These are phyloP conservation scores for Struthio camelus DNA, from an alignment of 2,113 vertebrate species.

Conservation along the genomic window DNA sequence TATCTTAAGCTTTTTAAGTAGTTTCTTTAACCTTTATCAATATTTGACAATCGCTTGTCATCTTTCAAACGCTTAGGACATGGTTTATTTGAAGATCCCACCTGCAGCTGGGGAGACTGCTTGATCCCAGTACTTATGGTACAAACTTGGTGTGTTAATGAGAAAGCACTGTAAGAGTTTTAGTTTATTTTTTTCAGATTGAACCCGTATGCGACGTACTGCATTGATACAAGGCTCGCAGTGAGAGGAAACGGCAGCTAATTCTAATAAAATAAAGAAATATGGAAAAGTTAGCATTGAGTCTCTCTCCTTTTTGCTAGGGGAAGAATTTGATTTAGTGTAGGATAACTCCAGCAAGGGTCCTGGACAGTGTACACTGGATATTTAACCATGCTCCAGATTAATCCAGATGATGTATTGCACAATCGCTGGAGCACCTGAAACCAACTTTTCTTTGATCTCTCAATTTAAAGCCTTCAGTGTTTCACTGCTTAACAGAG, in stretches of 20 bases:
- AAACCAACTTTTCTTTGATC: conserved; percentile 34
- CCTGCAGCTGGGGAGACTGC: background rate
- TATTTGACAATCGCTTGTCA: background rate
- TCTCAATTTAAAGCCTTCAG: conserved; percentile 33
- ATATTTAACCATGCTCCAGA: background rate
- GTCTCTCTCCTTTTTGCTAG: background rate
- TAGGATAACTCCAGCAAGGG: background rate
- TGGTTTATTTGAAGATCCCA: background rate
- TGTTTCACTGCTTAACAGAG: conserved; percentile 37
- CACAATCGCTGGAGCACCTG: background rate
- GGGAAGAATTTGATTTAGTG: background rate
- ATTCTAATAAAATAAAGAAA: background rate
- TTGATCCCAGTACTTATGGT: background rate
- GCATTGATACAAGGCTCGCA: background rate
- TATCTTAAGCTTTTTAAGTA: background rate
- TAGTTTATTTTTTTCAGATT: background rate
- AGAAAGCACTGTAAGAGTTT: background rate
- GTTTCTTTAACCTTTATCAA: background rate
- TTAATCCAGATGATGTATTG: background rate
- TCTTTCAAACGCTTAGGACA: background rate
- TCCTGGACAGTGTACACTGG: conserved; percentile 4
- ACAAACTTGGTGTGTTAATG: background rate
- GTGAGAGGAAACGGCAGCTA: background rate
- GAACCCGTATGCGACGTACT: fast-evolving
- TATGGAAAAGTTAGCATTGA: background rate